Base-by-base conservation (phyloP, 2,797 vertebrate species). In the Bradypodion ventrale region DNA sequence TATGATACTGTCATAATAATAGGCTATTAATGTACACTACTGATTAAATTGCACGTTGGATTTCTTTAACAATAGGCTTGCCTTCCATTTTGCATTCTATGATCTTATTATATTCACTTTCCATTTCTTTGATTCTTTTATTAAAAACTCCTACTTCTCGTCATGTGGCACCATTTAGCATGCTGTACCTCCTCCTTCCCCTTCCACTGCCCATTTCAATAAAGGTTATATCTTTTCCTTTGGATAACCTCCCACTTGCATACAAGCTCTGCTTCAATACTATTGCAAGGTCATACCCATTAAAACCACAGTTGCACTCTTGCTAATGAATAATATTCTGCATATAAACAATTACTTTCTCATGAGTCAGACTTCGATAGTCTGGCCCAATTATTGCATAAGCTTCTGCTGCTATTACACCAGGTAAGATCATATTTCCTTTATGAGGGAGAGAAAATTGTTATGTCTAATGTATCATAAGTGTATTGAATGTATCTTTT, bases 391-490 rank as follows among this genome's bases (percentile, higher is more conserved):
- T 79, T 56, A 32, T 44, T 78, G 76, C 27, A 40, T n/a, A 56
- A 79, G 56, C 19, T 70, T 74, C 68, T 78, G 7, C 35, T 25
- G n/a, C 46, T 73, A 74, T 1, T 79, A 75, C 32, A 73, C 37
- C 46, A 73, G 66, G 27, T 74, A 66, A 75, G 86, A 85, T 83
- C 56, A 0, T 90, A 10, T 6, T 79, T 92, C 81, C 42, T 88
- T 89, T 59, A 35, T 52, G 78, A 80, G 59, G 68, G 80, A 83
- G 52, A 85, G 80, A 79, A 60, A 86, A 87, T 89, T 89, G 52
- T 68, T 60, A 16, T 70, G 82, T 87, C 75, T 90, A 88, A 92
- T 89, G 68, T 90, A 88, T 92, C 88, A 89, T 7, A 12, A 87
- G 46, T 65, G 76, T 44, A 76, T 49, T 52, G 46, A 52, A 81